Percentiles rank a stretch among this genome's conserved stretches.
Evolutionary conservation across 2,113 vertebrate genomes (phyloP).

Genomic region (Eurystomus gularis): DNA sequence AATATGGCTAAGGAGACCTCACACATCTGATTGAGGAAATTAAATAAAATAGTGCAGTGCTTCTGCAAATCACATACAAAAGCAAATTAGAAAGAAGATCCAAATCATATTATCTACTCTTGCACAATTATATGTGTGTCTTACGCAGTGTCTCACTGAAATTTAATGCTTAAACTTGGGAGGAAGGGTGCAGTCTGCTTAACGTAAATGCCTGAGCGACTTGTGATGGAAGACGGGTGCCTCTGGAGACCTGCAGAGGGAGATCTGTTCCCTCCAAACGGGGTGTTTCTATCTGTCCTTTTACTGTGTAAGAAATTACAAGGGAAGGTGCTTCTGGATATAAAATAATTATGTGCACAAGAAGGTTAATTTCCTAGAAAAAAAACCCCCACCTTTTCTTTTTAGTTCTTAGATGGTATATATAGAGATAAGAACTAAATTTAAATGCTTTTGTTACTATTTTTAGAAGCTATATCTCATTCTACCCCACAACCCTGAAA

Average conservation of each 20-base stretch:
- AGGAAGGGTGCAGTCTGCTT: not conserved
- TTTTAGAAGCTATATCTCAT: not conserved
- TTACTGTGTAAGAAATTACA: not conserved
- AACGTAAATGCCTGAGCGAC: fast-evolving
- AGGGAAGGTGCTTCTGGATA: not conserved
- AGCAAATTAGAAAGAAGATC: not conserved
- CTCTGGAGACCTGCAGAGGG: not conserved
- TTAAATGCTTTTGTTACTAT: not conserved
- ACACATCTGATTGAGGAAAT: not conserved
- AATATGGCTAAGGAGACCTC: not conserved
- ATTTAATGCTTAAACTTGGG: not conserved
- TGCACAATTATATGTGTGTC: not conserved
- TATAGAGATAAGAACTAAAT: not conserved
- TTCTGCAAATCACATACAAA: not conserved
- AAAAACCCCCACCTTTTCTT: not conserved
- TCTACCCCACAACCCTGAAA: not conserved
- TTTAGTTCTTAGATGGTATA: not conserved
- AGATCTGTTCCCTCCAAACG: not conserved
- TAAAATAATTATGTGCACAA: not conserved
- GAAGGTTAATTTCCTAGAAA: not conserved
- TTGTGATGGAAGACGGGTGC: not conserved
- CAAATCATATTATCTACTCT: not conserved
- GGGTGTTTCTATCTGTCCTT: not conserved
- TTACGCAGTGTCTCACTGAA: not conserved
- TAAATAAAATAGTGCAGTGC: not conserved